Evolutionary conservation across 2,888 invertebrate species (phyloP).

Genomic region (Elegia similella): DNA sequence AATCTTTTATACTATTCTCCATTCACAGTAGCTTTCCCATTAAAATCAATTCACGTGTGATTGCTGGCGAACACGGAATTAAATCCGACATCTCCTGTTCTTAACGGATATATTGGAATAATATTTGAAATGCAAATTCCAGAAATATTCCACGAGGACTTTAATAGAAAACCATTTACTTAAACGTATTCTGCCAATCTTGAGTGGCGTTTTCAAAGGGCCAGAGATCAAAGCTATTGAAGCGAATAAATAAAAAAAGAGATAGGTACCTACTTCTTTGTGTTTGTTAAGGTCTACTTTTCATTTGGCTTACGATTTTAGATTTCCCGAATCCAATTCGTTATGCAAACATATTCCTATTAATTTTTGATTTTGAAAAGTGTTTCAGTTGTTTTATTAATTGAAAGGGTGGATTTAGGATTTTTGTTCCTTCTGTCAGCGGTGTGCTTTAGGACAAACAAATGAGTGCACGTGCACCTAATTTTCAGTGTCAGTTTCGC

Average conservation of each 20-base stretch:
- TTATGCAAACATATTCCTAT: conserved; percentile 30
- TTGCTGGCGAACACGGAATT: conserved; percentile 8
- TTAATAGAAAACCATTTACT: conserved; percentile 46
- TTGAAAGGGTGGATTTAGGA: not conserved
- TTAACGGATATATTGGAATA: conserved; percentile 17
- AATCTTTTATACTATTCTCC: not conserved
- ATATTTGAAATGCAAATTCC: conserved; percentile 40
- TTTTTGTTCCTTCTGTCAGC: not conserved
- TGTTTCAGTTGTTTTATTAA: conserved; percentile 12
- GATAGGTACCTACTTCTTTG: conserved; percentile 46
- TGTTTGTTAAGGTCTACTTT: conserved; percentile 41
- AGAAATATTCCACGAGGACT: conserved; percentile 36
- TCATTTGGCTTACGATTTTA: conserved; percentile 35
- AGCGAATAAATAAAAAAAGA: conserved; percentile 53
- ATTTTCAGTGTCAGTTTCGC: too few species aligned
- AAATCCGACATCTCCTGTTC: conserved; percentile 4
- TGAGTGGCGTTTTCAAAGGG: conserved; percentile 53
- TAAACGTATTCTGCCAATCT: conserved; percentile 49
- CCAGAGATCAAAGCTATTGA: conserved; percentile 58
- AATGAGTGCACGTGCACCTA: too few species aligned
- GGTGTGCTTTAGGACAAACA: too few species aligned
- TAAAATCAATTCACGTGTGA: not conserved
- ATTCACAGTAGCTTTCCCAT: not conserved
- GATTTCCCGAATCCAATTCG: conserved; percentile 33
- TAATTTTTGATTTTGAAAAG: conserved; percentile 20